These are phyloP conservation scores for Drosophila ambigua DNA, from an alignment of 1,140 invertebrate species.

Conservation along the genomic window DNA sequence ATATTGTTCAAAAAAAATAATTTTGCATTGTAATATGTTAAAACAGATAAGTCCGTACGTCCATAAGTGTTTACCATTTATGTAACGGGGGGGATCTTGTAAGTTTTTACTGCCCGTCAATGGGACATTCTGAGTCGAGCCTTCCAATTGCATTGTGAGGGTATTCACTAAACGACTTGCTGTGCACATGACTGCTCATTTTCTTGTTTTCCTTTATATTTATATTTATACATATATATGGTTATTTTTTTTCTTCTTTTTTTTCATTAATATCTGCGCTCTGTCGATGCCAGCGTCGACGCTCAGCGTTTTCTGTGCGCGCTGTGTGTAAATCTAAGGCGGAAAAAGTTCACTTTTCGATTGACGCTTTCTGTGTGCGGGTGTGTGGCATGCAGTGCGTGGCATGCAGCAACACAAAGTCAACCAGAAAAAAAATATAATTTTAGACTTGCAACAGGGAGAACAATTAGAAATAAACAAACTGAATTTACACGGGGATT, in stretches of 20 bases:
- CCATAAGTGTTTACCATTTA: too few relatives aligned
- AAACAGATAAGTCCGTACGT: too few relatives aligned
- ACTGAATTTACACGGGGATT: conserved; percentile 57
- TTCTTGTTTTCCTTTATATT: conserved; percentile 69
- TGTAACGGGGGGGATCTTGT: too few relatives aligned
- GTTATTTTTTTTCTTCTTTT: conserved; percentile 47
- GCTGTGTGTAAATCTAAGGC: conserved; percentile 61
- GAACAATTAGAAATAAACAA: conserved; percentile 58
- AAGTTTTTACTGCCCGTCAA: too few relatives aligned
- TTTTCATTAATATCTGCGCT: conserved; percentile 76
- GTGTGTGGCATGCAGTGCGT: conserved; percentile 64
- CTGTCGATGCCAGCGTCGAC: conserved; percentile 52
- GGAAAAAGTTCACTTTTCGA: conserved; percentile 77
- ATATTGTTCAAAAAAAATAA: too few relatives aligned
- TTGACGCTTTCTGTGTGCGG: conserved; percentile 75
- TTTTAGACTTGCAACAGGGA: conserved; percentile 18
- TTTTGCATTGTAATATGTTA: too few relatives aligned
- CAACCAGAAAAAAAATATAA: conserved; percentile 37
- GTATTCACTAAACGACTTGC: conserved; percentile 46
- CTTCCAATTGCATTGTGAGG: conserved; percentile 9
- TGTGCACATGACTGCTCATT: conserved; percentile 46
- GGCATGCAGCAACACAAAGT: conserved; percentile 39
- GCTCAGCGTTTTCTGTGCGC: conserved; percentile 59
- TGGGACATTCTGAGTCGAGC: too few relatives aligned
- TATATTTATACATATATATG: conserved; percentile 50